These are phyloP conservation scores for Oplegnathus fasciatus DNA, from an alignment of 2,113 vertebrate genomes.

Conservation along the genomic window DNA sequence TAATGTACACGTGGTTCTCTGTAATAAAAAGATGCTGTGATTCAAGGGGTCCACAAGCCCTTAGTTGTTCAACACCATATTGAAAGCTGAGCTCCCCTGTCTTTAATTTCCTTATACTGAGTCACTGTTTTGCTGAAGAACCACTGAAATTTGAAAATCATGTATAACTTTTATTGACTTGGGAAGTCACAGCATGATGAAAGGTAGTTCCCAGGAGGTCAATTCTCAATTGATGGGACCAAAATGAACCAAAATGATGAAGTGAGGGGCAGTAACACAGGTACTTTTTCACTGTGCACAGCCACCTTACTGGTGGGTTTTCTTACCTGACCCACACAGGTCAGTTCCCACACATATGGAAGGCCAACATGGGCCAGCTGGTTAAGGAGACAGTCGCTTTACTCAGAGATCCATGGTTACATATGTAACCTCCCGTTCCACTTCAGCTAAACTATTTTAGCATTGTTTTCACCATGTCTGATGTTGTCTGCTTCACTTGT, in stretches of 20 bases:
- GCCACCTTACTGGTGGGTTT: not conserved
- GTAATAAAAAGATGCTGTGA: not conserved
- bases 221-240: not conserved
- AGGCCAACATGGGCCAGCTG: not conserved
- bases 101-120: slow-evolving; percentile 18
- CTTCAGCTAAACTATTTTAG: slow-evolving; percentile 8
- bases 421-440: not conserved
- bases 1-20: not conserved
- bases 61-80: not conserved
- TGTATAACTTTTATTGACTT: not conserved
- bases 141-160: not conserved
- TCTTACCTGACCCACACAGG: not conserved
- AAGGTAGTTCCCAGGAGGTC: slow-evolving; percentile 5
- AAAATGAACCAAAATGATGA: not conserved
- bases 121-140: not conserved
- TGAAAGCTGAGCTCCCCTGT: slow-evolving; percentile 1
- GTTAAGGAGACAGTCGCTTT: not conserved
- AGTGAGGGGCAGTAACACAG: not conserved
- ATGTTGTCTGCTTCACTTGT: slow-evolving; percentile 42
- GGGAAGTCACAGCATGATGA: not conserved
- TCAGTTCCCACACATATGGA: not conserved
- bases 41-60: not conserved
- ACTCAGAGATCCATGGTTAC: not conserved
- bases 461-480: slow-evolving; percentile 41
- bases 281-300: not conserved